phyloP scores from a whole-genome alignment of 2,888 invertebrate species.

The Cordilura impudica region DNA sequence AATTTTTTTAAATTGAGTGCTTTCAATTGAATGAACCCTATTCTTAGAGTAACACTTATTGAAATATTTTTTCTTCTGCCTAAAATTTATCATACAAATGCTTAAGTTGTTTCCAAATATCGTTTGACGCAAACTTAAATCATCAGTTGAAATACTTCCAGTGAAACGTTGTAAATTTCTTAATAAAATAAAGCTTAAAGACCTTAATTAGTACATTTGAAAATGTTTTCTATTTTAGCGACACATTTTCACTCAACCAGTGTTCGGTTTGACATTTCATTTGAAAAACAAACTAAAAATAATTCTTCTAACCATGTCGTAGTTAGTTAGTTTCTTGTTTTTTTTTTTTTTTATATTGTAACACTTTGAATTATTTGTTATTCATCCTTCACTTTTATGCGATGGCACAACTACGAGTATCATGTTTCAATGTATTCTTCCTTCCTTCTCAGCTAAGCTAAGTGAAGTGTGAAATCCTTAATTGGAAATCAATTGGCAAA shows the following conservation, averaged over 20 bases:
- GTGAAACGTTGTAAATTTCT: neutral
- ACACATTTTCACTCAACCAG: constrained; percentile 26
- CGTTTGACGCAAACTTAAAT: constrained; percentile 41
- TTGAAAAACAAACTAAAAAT: constrained; percentile 25
- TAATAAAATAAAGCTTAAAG: constrained; percentile 56
- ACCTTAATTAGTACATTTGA: constrained; percentile 54
- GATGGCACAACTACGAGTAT: constrained; percentile 14
- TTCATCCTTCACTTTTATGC: constrained; percentile 32
- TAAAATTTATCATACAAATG: too few species aligned
- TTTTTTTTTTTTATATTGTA: constrained; percentile 5
- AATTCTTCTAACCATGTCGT: constrained; percentile 53
- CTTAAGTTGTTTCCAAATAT: neutral
- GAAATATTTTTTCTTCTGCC: neutral
- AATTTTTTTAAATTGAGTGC: too few species aligned
- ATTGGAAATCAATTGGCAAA: constrained; percentile 60
- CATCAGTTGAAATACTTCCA: constrained; percentile 28
- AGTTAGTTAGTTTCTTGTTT: constrained; percentile 29
- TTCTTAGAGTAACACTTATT: too few species aligned
- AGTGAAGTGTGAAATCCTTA: constrained; percentile 63
- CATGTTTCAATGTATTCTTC: constrained; percentile 28
- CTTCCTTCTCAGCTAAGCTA: neutral
- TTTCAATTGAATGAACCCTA: too few species aligned
- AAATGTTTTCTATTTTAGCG: constrained; percentile 17
- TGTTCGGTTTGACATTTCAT: constrained; percentile 36
- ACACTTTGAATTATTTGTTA: constrained; percentile 53